A percentile compares a stretch with the other conserved stretches of the same genome.
Conservation (phyloP, 2,888 invertebrate species). For the Steinernema hermaphroditum region DNA sequence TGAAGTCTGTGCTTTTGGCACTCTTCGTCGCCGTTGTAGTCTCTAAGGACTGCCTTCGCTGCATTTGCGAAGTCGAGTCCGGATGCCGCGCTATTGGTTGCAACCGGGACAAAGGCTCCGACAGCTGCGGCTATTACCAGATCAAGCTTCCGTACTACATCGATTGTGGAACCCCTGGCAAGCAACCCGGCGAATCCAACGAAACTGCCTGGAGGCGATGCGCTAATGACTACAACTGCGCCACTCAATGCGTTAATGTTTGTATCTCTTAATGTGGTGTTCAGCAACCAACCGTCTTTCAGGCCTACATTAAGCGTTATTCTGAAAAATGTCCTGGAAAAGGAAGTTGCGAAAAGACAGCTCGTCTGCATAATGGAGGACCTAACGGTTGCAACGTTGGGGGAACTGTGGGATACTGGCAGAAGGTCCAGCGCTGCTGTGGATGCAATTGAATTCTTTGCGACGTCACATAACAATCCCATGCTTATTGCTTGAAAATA, state of each 20-base stretch:
- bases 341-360: constrained; percentile 33
- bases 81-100: constrained; percentile 27
- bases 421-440: constrained; percentile 31
- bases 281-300: not conserved
- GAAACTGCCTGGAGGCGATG: constrained; percentile 50
- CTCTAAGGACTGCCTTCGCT: constrained; percentile 18
- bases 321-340: constrained; percentile 31
- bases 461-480: too few relatives aligned
- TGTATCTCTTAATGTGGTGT: not conserved
- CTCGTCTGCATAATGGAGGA: constrained; percentile 39
- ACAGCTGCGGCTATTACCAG: constrained; percentile 63
- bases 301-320: constrained; percentile 33
- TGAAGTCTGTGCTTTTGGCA: not conserved
- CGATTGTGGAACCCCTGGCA: constrained; percentile 46
- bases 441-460: constrained; percentile 27
- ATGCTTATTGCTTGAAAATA: too few relatives aligned
- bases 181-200: constrained; percentile 41
- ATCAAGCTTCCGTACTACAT: constrained; percentile 45
- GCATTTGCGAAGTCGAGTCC: constrained; percentile 30
- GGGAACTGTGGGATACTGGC: constrained; percentile 32
- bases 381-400: constrained; percentile 30
- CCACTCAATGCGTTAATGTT: constrained; percentile 46
- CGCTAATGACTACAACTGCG: constrained; percentile 45
- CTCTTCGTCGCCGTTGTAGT: not conserved
- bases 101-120: constrained; percentile 48